Percentiles rank a stretch among this genome's conserved stretches.
Evolutionary conservation across 2,888 invertebrate genomes (phyloP).

Genomic region (Pomacea canaliculata): DNA sequence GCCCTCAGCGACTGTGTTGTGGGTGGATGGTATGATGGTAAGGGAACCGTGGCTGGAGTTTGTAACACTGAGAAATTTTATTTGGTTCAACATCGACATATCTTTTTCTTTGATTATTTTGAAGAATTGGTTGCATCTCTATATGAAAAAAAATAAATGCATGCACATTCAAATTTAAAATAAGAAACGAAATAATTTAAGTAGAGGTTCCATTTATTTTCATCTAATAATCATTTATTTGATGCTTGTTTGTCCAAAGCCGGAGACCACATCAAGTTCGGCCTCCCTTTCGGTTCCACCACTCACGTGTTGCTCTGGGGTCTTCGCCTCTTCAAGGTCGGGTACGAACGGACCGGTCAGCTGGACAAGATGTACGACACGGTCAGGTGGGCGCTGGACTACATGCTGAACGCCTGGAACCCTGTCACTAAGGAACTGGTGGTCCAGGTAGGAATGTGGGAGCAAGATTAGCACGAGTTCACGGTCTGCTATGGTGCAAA

Average conservation of each 20-base stretch:
- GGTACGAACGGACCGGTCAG: constrained; percentile 43
- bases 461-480: background rate
- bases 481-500: background rate
- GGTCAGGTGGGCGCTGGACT: constrained; percentile 75
- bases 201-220: too few relatives aligned
- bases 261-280: constrained; percentile 53
- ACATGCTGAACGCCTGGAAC: constrained; percentile 71
- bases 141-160: too few relatives aligned
- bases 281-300: constrained; percentile 47
- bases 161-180: too few relatives aligned
- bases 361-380: constrained; percentile 49
- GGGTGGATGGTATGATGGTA: constrained; percentile 35
- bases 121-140: too few relatives aligned
- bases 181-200: too few relatives aligned
- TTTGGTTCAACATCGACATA: too few relatives aligned
- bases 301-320: constrained; percentile 45
- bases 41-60: background rate
- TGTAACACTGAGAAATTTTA: too few relatives aligned
- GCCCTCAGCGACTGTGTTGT: constrained; percentile 50
- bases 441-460: constrained; percentile 18
- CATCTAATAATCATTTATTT: too few relatives aligned
- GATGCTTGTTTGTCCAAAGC: constrained; percentile 24
- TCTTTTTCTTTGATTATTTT: too few relatives aligned
- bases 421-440: constrained; percentile 21
- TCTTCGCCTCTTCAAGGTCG: constrained; percentile 42